phyloP scores from a whole-genome alignment of 2,888 invertebrate species.

The Teinopalpus imperialis region DNA sequence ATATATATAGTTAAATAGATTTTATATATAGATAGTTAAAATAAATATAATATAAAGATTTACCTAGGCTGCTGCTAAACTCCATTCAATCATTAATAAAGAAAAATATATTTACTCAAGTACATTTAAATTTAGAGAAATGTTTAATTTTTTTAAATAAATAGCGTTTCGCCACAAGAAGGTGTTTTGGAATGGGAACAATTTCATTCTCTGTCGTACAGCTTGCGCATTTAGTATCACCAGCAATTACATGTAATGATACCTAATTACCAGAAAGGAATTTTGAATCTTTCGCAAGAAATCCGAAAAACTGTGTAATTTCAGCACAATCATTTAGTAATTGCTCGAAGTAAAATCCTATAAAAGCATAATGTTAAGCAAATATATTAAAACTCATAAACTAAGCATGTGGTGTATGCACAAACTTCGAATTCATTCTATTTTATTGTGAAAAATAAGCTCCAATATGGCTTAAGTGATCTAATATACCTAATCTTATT shows the following conservation, averaged over 20 bases:
- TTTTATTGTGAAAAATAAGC: background rate
- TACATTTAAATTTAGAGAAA: no score
- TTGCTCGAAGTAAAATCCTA: constrained; percentile 8
- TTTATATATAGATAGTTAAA: no score
- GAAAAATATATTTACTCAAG: no score
- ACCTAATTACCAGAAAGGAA: constrained; percentile 20
- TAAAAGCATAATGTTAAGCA: constrained; percentile 2
- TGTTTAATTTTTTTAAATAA: constrained; percentile 5
- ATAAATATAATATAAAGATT: no score
- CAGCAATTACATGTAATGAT: constrained; percentile 21
- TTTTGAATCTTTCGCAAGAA: constrained; percentile 21
- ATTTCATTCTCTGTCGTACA: constrained; percentile 7
- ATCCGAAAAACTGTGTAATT: constrained; percentile 15
- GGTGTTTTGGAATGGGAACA: constrained; percentile 18
- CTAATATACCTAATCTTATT: constrained; percentile 1
- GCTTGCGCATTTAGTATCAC: constrained; percentile 10
- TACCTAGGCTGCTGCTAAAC: no score
- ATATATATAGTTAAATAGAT: no score
- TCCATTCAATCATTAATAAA: no score
- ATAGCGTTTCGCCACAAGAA: no score
- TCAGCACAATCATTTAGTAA: constrained; percentile 14
- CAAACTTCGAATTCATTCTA: no score
- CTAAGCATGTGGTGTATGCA: no score
- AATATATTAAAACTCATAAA: no score
- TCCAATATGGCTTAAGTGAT: background rate